Percentiles rank a stretch among this genome's conserved stretches.
Evolutionary conservation across 2,797 vertebrate genomes (phyloP).

Genomic region (Arremon brunneinucha): DNA sequence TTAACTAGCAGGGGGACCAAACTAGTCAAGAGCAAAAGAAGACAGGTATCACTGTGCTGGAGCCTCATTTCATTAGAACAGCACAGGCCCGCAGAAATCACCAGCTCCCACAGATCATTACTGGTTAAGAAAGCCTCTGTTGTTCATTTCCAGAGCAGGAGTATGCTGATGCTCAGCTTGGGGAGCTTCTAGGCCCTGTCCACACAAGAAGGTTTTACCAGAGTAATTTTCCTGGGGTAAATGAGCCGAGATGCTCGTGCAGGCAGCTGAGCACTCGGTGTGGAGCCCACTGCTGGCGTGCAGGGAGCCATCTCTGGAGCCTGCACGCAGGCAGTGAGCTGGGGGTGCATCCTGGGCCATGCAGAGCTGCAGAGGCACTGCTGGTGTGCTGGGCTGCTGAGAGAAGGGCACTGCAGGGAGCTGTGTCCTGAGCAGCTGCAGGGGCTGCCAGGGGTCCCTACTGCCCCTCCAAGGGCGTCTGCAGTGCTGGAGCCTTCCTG

Average conservation of each 20-base stretch:
- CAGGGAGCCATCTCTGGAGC: background rate
- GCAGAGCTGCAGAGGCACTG: background rate
- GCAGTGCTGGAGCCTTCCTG: background rate
- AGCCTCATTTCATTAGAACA: background rate
- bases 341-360: background rate
- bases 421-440: background rate
- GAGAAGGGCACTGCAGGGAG: background rate
- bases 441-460: background rate
- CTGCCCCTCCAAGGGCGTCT: background rate
- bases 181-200: background rate
- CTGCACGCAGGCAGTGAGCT: background rate
- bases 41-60: background rate
- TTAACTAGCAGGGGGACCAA: background rate
- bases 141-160: background rate
- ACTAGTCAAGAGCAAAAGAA: background rate
- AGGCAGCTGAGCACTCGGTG: background rate
- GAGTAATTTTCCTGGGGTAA: background rate
- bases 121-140: background rate
- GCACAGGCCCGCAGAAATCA: background rate
- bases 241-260: background rate
- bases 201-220: background rate
- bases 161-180: background rate
- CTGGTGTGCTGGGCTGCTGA: background rate
- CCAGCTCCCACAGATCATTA: background rate
- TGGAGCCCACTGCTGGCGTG: background rate